A percentile compares a stretch with the other conserved stretches of the same genome.
Evolutionary conservation across 2,888 invertebrate species (phyloP).

Genomic region (Pristionchus mayeri): DNA sequence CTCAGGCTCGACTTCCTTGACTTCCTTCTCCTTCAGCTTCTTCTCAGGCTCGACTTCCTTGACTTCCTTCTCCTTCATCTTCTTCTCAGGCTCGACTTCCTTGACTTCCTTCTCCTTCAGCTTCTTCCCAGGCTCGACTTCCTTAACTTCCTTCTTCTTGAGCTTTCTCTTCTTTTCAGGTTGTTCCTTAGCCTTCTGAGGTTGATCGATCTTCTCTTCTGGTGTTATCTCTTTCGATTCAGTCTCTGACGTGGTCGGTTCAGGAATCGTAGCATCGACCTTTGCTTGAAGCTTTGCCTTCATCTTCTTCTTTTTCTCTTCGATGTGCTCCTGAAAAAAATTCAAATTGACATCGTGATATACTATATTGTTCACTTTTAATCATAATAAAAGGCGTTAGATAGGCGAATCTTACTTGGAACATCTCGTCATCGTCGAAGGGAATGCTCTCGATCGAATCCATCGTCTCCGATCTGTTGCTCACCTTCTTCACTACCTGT

Average conservation of each 20-base stretch:
- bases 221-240: not conserved
- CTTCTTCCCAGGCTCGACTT: slow-evolving; percentile 20
- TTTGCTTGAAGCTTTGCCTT: slow-evolving; percentile 36
- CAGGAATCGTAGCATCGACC: not conserved
- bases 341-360: not conserved
- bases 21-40: not conserved
- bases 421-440: slow-evolving; percentile 38
- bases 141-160: not conserved
- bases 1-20: not conserved
- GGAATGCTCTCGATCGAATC: slow-evolving; percentile 49
- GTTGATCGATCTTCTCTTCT: not conserved
- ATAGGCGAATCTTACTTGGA: not conserved
- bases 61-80: slow-evolving; percentile 43
- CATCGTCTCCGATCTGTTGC: slow-evolving; percentile 46
- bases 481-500: slow-evolving; percentile 46
- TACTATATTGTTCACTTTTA: not conserved
- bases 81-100: not conserved
- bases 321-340: slow-evolving; percentile 38
- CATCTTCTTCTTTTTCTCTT: slow-evolving; percentile 24
- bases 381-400: not conserved
- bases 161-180: not conserved
- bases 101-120: not conserved
- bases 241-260: not conserved
- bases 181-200: not conserved
- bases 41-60: not conserved